A percentile compares a stretch with the other conserved stretches of the same genome.
phyloP scores from a whole-genome alignment of 2,113 vertebrate species.

The Tylochromis polylepis region DNA sequence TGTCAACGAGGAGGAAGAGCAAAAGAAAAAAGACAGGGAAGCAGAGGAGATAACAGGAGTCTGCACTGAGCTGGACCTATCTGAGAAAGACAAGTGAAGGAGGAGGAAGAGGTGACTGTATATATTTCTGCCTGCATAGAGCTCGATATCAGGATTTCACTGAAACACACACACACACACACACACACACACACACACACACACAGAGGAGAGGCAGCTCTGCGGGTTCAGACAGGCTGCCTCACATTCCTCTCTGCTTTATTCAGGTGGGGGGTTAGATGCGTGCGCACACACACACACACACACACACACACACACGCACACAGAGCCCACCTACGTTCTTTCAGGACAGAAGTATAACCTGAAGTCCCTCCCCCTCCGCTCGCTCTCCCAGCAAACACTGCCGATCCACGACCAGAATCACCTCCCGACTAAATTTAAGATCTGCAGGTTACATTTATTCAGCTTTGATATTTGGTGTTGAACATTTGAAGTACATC shows the following conservation, averaged over 20 bases:
- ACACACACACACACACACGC: background rate
- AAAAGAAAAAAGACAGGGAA: background rate
- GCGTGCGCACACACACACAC: background rate
- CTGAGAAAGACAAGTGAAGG: background rate
- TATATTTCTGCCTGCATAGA: background rate
- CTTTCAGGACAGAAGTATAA: conserved; percentile 28
- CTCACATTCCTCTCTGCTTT: conserved; percentile 32
- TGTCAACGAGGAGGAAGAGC: background rate
- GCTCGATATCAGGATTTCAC: background rate
- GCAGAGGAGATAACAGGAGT: background rate
- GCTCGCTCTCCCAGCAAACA: background rate
- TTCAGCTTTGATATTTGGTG: no score
- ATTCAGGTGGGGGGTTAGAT: background rate
- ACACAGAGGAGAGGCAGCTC: background rate
- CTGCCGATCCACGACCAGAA: background rate
- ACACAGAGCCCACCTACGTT: conserved; percentile 36
- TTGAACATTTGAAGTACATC: background rate
- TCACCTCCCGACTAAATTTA: background rate
- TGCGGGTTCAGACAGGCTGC: conserved; percentile 63
- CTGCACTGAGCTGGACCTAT: background rate
- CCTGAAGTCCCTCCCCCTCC: conserved; percentile 5
- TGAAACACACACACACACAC: no score
- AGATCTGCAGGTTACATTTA: background rate
- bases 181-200: fast-evolving
- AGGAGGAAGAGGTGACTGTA: background rate